These are phyloP conservation scores for Philypnodon macrostomus DNA, from an alignment of 2,797 vertebrate species.

Conservation along the genomic window DNA sequence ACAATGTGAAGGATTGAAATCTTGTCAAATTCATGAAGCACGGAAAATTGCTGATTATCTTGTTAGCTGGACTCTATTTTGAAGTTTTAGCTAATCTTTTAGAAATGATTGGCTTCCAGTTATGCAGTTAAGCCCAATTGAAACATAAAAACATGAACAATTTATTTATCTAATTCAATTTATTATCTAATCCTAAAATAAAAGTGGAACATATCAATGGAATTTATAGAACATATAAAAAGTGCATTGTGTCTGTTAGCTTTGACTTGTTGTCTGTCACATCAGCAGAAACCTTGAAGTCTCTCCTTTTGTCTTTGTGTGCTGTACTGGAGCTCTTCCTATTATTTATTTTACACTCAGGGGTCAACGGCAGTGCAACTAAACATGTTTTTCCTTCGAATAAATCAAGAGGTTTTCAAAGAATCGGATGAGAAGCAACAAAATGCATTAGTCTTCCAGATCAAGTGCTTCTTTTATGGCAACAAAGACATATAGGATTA, in stretches of 20 bases:
- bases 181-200: too few relatives aligned
- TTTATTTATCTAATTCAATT: too few relatives aligned
- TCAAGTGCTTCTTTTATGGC: slow-evolving; percentile 17
- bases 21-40: too few relatives aligned
- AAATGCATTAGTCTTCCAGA: slow-evolving; percentile 17
- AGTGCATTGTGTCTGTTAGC: neutral
- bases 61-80: too few relatives aligned
- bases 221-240: too few relatives aligned
- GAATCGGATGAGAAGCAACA: slow-evolving; percentile 8
- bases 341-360: slow-evolving; percentile 45
- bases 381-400: slow-evolving; percentile 52
- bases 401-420: slow-evolving; percentile 44
- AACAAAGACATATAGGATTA: slow-evolving; percentile 57
- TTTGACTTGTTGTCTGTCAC: neutral
- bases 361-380: slow-evolving; percentile 45
- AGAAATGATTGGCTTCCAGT: too few relatives aligned
- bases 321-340: slow-evolving; percentile 25
- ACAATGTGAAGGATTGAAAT: too few relatives aligned
- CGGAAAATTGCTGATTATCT: too few relatives aligned
- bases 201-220: too few relatives aligned
- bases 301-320: slow-evolving; percentile 24
- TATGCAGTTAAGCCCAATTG: too few relatives aligned
- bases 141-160: too few relatives aligned
- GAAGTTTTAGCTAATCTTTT: too few relatives aligned
- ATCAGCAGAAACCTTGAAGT: slow-evolving; percentile 14